A percentile compares a stretch with the other conserved stretches of the same genome.
Evolutionary conservation across 2,797 vertebrate species (phyloP).

Genomic region (Monodelphis domestica): DNA sequence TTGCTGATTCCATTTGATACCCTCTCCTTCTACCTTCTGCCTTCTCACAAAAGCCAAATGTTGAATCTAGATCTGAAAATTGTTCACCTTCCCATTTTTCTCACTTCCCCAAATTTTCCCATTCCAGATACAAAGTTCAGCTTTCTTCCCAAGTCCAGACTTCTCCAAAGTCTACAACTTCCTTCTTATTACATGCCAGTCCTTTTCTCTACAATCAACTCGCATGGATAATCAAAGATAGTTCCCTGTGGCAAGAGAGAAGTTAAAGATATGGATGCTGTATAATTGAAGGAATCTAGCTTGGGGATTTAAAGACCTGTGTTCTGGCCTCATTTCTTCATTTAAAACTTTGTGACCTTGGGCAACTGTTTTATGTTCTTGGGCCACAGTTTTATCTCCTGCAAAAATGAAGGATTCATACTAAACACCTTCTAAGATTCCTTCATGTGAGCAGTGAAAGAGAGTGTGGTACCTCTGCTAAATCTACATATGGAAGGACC

Average conservation of each 20-base stretch:
- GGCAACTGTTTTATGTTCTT: background rate
- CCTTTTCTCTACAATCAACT: background rate
- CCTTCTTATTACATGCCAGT: background rate
- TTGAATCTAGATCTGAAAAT: background rate
- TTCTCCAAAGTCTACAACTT: background rate
- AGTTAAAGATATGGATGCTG: background rate
- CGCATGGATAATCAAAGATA: background rate
- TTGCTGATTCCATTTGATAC: background rate
- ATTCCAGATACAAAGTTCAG: background rate
- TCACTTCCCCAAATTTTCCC: background rate
- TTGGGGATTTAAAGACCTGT: background rate
- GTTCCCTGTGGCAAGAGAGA: background rate
- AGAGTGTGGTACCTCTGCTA: background rate
- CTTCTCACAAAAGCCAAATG: background rate
- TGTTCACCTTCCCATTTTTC: background rate
- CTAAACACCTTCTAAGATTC: background rate
- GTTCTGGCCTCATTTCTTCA: background rate
- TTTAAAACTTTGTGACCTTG: background rate
- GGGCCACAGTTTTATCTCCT: background rate
- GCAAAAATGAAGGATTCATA: background rate
- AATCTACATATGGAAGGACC: background rate
- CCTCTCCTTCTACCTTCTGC: background rate
- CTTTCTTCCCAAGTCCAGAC: background rate
- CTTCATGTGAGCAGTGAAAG: background rate
- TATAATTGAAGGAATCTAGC: background rate